Percentiles rank a stretch among this genome's conserved stretches.
Conservation (phyloP, 2,113 vertebrate species). For the Thermophis baileyi region DNA sequence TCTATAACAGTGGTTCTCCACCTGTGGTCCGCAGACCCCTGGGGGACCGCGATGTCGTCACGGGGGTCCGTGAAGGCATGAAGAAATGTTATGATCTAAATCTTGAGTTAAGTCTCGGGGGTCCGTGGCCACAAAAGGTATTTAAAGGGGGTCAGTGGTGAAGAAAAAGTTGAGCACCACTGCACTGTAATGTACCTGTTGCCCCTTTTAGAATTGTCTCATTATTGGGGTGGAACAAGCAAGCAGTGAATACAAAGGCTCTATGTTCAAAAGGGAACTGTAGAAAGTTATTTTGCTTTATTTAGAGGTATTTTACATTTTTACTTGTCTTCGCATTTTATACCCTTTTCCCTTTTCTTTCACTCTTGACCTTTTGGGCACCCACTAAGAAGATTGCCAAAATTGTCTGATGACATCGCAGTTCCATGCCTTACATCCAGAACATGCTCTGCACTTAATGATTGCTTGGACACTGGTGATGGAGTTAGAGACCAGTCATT, state of each 20-base stretch:
- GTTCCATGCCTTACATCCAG: not conserved
- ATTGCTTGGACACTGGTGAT: rapidly evolving
- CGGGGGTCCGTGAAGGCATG: no score
- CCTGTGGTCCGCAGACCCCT: no score
- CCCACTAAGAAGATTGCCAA: not conserved
- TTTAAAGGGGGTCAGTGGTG: not conserved
- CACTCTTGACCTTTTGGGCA: not conserved
- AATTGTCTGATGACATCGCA: not conserved
- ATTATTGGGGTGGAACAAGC: not conserved
- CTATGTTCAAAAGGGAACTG: not conserved
- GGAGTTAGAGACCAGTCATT: no score
- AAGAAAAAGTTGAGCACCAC: not conserved
- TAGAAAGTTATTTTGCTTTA: not conserved
- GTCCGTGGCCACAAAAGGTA: not conserved
- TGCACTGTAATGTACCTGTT: not conserved
- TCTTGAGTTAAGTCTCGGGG: not conserved
- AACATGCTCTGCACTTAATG: not conserved
- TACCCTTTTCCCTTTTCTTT: not conserved
- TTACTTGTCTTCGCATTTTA: not conserved
- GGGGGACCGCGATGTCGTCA: no score
- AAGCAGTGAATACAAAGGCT: not conserved
- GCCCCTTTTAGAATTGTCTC: not conserved
- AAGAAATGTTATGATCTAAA: no score
- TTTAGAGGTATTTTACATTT: not conserved
- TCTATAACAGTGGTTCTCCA: no score